phyloP scores from a whole-genome alignment of 2,113 vertebrate genomes.

The Cariama cristata region DNA sequence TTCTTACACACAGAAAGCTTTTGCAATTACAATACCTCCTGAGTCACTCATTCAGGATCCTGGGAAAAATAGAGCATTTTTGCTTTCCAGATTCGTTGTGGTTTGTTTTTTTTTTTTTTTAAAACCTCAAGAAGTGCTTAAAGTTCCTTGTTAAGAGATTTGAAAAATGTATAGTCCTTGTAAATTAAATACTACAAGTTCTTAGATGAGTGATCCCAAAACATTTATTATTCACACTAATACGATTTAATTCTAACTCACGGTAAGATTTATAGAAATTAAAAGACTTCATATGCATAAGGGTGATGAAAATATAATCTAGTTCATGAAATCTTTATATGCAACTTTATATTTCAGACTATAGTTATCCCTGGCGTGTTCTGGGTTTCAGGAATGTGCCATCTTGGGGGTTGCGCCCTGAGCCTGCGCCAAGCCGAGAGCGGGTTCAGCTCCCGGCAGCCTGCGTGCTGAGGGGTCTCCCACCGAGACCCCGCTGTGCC shows the following conservation, averaged over 20 bases:
- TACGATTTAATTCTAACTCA: constrained; percentile 55
- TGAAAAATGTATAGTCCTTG: constrained; percentile 66
- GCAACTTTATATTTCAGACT: constrained; percentile 41
- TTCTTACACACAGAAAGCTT: constrained; percentile 69
- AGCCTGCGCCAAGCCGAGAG: fast-evolving
- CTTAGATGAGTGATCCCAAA: constrained; percentile 68
- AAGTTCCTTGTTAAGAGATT: constrained; percentile 61
- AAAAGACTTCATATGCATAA: constrained; percentile 73
- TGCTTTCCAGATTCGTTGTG: neutral
- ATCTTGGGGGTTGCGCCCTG: neutral
- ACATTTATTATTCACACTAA: constrained; percentile 76
- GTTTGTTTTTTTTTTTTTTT: neutral
- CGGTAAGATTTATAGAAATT: constrained; percentile 76
- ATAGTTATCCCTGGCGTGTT: neutral
- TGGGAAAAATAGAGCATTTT: constrained; percentile 29
- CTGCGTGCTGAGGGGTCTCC: neutral
- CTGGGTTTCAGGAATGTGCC: neutral
- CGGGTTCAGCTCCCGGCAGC: fast-evolving
- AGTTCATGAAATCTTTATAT: constrained; percentile 70
- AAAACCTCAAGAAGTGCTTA: constrained; percentile 33
- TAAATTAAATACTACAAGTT: constrained; percentile 73
- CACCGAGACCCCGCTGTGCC: fast-evolving
- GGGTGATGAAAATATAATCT: constrained; percentile 77
- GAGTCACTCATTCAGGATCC: constrained; percentile 56
- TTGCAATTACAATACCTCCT: constrained; percentile 64